Evolutionary conservation across 2,888 invertebrate genomes (phyloP).

Genomic region (Drosophila testacea): DNA sequence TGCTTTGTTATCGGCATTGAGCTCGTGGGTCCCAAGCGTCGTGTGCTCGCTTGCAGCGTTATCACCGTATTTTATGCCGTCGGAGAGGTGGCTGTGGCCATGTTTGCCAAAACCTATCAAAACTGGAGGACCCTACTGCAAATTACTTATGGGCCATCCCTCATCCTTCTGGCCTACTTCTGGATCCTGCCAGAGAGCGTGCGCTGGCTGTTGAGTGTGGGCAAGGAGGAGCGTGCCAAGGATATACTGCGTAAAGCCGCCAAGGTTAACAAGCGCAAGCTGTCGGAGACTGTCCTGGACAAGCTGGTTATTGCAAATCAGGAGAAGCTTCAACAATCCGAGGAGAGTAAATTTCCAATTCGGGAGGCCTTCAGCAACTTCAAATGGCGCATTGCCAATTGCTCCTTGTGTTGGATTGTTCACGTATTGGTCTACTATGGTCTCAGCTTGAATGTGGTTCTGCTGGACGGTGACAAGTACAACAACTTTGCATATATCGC

Average conservation of each 20-base stretch:
- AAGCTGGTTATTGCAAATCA: conserved; percentile 78
- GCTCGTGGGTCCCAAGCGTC: conserved; percentile 90
- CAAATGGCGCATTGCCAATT: conserved; percentile 86
- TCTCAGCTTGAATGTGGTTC: conserved; percentile 91
- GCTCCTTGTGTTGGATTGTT: conserved; percentile 93
- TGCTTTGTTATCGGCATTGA: conserved; percentile 91
- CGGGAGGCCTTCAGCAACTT: conserved; percentile 80
- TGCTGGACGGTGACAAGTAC: conserved; percentile 90
- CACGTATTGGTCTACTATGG: conserved; percentile 93
- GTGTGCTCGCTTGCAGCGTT: conserved; percentile 90
- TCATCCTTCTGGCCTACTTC: conserved; percentile 89
- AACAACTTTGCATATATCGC: conserved; percentile 89
- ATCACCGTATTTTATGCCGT: conserved; percentile 90
- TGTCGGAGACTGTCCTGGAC: conserved; percentile 86
- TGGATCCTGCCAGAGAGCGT: conserved; percentile 90
- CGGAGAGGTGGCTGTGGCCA: conserved; percentile 89
- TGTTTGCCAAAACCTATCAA: conserved; percentile 88
- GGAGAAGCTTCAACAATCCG: conserved; percentile 70
- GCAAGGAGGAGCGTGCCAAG: conserved; percentile 87
- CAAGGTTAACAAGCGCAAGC: conserved; percentile 87
- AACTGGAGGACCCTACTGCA: conserved; percentile 90
- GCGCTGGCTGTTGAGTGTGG: conserved; percentile 90
- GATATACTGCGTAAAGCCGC: conserved; percentile 88
- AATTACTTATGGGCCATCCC: conserved; percentile 88
- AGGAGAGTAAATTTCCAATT: conserved; percentile 81